Conservation (phyloP, 1,140 invertebrate species). For the Heliconius hermathena region DNA sequence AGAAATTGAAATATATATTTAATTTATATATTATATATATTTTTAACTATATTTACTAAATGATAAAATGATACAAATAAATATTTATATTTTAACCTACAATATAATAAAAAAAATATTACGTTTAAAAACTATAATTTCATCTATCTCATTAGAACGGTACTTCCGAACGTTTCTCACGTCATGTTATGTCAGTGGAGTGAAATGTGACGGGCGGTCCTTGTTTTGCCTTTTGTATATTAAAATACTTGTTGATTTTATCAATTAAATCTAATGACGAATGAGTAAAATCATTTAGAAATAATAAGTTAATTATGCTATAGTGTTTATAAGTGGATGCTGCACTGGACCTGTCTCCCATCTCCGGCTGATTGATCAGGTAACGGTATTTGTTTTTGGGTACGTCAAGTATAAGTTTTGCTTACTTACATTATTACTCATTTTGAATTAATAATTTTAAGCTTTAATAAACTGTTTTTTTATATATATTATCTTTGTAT, state of each 20-base stretch:
- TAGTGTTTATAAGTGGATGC: slow-evolving; percentile 51
- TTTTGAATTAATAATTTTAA: not conserved
- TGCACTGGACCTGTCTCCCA: slow-evolving; percentile 42
- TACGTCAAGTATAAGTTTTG: slow-evolving; percentile 49
- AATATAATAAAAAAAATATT: not conserved
- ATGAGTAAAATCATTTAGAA: slow-evolving; percentile 53
- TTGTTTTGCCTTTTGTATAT: slow-evolving; percentile 71
- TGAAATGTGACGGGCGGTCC: slow-evolving; percentile 71
- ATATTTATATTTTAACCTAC: not conserved
- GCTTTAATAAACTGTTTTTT: not conserved
- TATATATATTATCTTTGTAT: not conserved
- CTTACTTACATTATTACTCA: not conserved
- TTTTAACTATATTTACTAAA: too few species aligned
- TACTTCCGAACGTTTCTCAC: slow-evolving; percentile 49
- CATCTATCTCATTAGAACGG: not conserved
- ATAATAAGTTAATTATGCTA: slow-evolving; percentile 56
- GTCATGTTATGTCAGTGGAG: slow-evolving; percentile 58
- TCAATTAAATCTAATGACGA: slow-evolving; percentile 60
- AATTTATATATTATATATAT: not conserved
- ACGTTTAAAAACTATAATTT: not conserved
- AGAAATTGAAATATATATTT: too few species aligned
- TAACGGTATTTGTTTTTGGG: slow-evolving; percentile 78
- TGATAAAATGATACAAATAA: too few species aligned
- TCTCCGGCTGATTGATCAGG: slow-evolving; percentile 61
- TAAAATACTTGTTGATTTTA: slow-evolving; percentile 72